Evolutionary conservation across 1,140 invertebrate genomes (phyloP).

Genomic region (Bursaphelenchus mucronatus): DNA sequence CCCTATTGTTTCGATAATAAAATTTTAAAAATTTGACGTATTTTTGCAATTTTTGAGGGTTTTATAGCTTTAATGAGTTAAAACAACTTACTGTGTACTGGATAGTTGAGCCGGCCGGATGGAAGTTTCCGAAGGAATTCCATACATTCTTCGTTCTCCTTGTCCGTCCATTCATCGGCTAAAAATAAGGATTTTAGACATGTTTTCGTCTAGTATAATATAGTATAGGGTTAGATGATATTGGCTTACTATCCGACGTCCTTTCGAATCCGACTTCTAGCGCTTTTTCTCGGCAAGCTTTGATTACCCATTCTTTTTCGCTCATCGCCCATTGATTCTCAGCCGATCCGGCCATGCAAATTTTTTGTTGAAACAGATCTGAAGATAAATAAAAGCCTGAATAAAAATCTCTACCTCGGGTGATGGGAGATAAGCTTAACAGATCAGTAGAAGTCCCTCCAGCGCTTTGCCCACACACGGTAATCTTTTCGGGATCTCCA

Average conservation of each 20-base stretch:
- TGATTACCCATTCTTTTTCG: conserved; percentile 16
- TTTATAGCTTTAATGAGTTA: too few relatives aligned
- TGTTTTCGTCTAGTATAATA: not conserved
- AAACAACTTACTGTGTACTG: too few relatives aligned
- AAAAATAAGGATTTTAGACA: conserved; percentile 8
- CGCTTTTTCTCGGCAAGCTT: conserved; percentile 15
- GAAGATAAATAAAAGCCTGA: conserved; percentile 9
- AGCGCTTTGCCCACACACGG: conserved; percentile 70
- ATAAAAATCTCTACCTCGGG: conserved; percentile 31
- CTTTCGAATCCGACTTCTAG: conserved; percentile 11
- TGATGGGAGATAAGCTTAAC: conserved; percentile 35
- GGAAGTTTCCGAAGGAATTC: conserved; percentile 18
- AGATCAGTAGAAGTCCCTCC: conserved; percentile 63
- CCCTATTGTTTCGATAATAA: too few relatives aligned
- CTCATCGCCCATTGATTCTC: conserved; percentile 34
- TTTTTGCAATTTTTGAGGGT: too few relatives aligned
- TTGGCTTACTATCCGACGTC: conserved; percentile 12
- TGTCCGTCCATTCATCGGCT: conserved; percentile 23
- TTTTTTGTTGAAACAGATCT: conserved; percentile 45
- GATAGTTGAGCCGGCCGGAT: not conserved
- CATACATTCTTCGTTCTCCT: conserved; percentile 15
- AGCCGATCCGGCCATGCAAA: conserved; percentile 45
- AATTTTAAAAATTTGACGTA: too few relatives aligned
- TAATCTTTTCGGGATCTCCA: conserved; percentile 69
- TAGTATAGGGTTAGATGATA: not conserved